Evolutionary conservation across 2,113 vertebrate genomes (phyloP), one percentile per base, ranked within the genome.

Genomic region (Tinamus guttatus): DNA sequence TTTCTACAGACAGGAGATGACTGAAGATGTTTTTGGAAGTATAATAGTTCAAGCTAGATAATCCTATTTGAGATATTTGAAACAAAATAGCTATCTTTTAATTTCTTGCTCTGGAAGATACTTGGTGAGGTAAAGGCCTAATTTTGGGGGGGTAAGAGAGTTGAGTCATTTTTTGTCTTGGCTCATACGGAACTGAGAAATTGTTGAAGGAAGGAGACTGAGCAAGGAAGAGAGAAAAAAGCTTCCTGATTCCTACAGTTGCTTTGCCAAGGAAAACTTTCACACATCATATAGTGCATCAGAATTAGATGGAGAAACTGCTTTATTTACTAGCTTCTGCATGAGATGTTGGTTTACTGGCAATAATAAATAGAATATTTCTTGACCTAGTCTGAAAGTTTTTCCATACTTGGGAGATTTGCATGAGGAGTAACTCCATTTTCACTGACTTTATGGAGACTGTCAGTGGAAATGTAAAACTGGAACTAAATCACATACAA

Each of bases 351-450:
- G 25, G 27, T 54, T 92, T 94, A 84, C 69, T 90, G 68, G 67
- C 58, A 89, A 4, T 45, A 76, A 87, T 81, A 81, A 84, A 90
- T 69, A 65, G 60, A 75, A 27, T 90, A 82, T 82, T 88, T 65
- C 77, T 70, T 86, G 77, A 79, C 58, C 24, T 2, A 79, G 40
- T 12, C 73, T 86, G 20, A 52, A 96, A 92, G 62, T 93, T 92
- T 76, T 49, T 71, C 11, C 5, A 11, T 27, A 5, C 77, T 69
- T 30, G 49, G 34, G 21, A 73, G 81, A 78, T 4, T 81, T 87
- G 25, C 60, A 76, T 76, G 91, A 95, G 90, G 28, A 88, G 70
- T 86, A 96, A 92, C 74, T 95, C 78, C 76, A 76, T 94, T 96
- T 94, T 85, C 70, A 7, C 70, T 65, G 87, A 87, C 83, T 93